Evolutionary conservation across 2,888 invertebrate species (phyloP).

Genomic region (Ceramica pisi): DNA sequence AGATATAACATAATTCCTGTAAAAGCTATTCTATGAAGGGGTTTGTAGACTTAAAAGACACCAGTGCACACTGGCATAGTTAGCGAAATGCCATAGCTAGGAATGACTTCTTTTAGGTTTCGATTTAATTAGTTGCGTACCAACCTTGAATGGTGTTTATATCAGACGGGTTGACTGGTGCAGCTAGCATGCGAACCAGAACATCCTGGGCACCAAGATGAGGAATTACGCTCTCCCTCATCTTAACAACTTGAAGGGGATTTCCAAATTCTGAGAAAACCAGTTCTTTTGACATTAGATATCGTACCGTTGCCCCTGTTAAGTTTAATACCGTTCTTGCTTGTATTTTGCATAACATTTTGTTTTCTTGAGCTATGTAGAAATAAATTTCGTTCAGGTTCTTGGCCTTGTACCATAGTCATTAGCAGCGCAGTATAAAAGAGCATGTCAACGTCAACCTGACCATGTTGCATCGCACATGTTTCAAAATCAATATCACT

Average conservation of each 20-base stretch:
- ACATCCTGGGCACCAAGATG: constrained; percentile 92
- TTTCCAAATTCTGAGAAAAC: constrained; percentile 95
- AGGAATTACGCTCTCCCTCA: constrained; percentile 89
- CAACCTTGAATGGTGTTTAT: constrained; percentile 96
- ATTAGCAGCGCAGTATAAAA: neutral
- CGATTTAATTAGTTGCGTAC: neutral
- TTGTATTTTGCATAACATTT: constrained; percentile 60
- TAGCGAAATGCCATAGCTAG: neutral
- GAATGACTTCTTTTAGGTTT: constrained; percentile 6
- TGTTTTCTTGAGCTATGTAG: constrained; percentile 13
- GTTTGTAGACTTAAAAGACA: neutral
- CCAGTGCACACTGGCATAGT: neutral
- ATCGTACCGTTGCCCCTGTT: constrained; percentile 67
- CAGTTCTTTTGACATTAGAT: constrained; percentile 89
- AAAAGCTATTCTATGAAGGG: no score
- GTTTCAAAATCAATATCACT: constrained; percentile 1
- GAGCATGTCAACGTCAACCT: neutral
- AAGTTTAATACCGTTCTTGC: constrained; percentile 41
- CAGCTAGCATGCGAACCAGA: constrained; percentile 95
- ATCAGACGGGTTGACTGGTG: constrained; percentile 99
- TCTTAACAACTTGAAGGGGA: constrained; percentile 94
- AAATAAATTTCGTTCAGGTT: neutral
- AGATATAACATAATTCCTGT: no score
- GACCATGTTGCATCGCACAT: neutral
- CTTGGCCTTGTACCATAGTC: neutral